Conservation (phyloP, 2,888 invertebrate genomes). For the Trachelus tabidus region DNA sequence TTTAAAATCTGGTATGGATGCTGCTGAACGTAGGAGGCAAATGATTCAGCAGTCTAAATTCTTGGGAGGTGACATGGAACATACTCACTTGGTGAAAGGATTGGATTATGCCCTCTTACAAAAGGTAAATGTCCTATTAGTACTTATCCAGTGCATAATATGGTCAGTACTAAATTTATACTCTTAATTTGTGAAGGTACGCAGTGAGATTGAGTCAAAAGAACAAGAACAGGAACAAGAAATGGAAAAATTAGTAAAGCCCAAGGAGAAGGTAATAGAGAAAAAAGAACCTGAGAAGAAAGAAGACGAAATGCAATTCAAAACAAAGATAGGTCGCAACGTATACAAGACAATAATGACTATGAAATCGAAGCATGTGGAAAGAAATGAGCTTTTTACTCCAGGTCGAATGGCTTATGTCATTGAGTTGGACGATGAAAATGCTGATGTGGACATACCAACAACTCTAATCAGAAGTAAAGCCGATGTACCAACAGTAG, state of each 20-base stretch:
- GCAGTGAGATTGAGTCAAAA: conserved; percentile 85
- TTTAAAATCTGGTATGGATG: conserved; percentile 92
- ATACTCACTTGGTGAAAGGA: conserved; percentile 99
- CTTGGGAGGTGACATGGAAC: conserved; percentile 99
- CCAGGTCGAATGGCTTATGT: conserved; percentile 99
- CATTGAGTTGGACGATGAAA: conserved; percentile 91
- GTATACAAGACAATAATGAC: conserved; percentile 77
- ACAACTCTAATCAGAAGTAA: conserved; percentile 94
- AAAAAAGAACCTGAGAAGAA: conserved; percentile 69
- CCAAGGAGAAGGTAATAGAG: conserved; percentile 66
- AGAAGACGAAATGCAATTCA: conserved; percentile 84
- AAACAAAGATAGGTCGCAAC: conserved; percentile 83
- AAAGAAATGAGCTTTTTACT: conserved; percentile 90
- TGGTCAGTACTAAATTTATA: background rate
- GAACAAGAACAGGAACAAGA: conserved; percentile 88
- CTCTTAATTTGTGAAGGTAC: conserved; percentile 65
- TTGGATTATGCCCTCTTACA: conserved; percentile 92
- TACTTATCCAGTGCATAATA: background rate
- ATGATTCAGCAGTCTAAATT: conserved; percentile 99
- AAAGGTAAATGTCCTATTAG: conserved; percentile 72
- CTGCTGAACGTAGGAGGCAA: conserved; percentile 93
- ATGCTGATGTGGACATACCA: conserved; percentile 90
- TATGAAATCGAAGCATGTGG: conserved; percentile 79
- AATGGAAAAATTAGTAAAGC: conserved; percentile 78
- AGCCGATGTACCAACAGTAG: conserved; percentile 86